These are phyloP conservation scores for Argynnis bischoffii DNA, from an alignment of 2,888 invertebrate species.

Conservation along the genomic window DNA sequence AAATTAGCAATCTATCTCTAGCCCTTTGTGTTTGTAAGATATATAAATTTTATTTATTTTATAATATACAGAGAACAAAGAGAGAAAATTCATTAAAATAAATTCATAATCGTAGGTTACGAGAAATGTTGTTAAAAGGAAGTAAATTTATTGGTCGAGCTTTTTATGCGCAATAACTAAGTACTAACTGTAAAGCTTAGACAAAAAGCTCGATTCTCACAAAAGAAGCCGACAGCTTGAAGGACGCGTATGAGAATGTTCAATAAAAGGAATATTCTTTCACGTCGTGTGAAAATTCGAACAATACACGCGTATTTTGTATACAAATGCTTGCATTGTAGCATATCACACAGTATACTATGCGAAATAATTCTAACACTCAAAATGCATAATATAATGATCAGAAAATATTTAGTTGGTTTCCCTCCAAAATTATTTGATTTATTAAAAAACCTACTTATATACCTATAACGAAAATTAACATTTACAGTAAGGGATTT, in stretches of 20 bases:
- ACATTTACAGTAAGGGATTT: no score
- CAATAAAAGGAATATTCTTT: constrained; percentile 29
- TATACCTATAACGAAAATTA: no score
- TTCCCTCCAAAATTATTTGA: no score
- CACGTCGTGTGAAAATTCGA: constrained; percentile 40
- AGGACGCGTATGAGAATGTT: constrained; percentile 18
- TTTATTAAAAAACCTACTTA: no score
- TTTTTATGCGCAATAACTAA: background rate
- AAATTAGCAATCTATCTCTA: background rate
- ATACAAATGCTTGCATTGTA: constrained; percentile 37
- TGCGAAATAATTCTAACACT: constrained; percentile 28
- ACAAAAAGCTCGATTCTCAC: constrained; percentile 15
- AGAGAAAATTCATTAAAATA: no score
- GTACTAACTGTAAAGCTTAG: background rate
- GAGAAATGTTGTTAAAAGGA: background rate
- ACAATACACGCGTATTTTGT: constrained; percentile 41
- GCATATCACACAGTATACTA: constrained; percentile 20
- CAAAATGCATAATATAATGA: constrained; percentile 9
- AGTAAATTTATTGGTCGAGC: background rate
- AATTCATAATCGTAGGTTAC: background rate
- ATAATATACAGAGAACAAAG: no score
- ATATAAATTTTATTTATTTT: no score
- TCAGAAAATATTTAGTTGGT: background rate
- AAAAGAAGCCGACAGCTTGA: constrained; percentile 9
- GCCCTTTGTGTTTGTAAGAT: no score